Conservation (phyloP, 2,888 invertebrate genomes). For the Sesamia inferens region DNA sequence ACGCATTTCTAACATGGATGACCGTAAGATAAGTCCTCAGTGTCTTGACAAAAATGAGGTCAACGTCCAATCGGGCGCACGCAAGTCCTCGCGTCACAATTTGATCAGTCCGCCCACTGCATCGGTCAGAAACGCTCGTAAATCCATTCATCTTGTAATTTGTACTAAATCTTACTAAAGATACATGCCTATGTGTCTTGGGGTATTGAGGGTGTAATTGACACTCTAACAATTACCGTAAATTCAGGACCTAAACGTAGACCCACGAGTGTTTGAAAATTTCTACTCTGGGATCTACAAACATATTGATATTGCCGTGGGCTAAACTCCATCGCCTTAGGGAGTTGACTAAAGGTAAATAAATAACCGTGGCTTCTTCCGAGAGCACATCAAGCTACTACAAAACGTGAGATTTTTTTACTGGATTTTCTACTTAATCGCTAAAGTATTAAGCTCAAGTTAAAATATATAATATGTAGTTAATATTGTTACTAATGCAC, state of each 20-base stretch:
- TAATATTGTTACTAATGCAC: too few species aligned
- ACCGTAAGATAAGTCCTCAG: conserved; percentile 7
- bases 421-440: too few species aligned
- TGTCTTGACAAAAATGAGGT: conserved; percentile 57
- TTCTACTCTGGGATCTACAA: neutral
- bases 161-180: conserved; percentile 52
- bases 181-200: too few species aligned
- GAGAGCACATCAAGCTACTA: too few species aligned
- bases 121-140: conserved; percentile 47
- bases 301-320: neutral
- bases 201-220: neutral
- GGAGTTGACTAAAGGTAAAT: too few species aligned
- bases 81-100: conserved; percentile 54
- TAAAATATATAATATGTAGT: too few species aligned
- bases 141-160: conserved; percentile 54
- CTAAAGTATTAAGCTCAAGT: too few species aligned
- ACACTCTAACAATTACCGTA: neutral
- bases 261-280: neutral
- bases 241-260: neutral
- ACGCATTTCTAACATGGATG: conserved; percentile 4
- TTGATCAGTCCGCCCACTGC: conserved; percentile 51
- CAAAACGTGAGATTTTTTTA: too few species aligned
- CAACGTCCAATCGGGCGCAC: conserved; percentile 63
- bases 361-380: too few species aligned
- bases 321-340: neutral